phyloP scores from a whole-genome alignment of 2,797 vertebrate species.

The Poeciliopsis gracilis region DNA sequence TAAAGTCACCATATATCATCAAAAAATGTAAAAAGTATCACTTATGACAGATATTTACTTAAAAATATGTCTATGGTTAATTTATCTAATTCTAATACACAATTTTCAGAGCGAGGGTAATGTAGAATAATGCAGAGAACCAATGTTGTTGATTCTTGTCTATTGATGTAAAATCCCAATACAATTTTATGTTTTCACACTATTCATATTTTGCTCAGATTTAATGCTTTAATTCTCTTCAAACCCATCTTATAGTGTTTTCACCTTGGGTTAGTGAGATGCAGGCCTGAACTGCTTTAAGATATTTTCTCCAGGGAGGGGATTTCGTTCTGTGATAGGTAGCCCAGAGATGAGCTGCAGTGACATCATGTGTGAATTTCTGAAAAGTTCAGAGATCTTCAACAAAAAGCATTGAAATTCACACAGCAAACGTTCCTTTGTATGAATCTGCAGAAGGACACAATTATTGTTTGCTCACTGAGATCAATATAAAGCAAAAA shows the following conservation, averaged over 20 bases:
- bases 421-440: neutral
- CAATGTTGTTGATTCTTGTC: neutral
- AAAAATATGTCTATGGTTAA: neutral
- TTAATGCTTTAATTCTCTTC: neutral
- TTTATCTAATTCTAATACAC: neutral
- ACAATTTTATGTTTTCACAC: neutral
- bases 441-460: neutral
- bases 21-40: neutral
- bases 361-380: neutral
- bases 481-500: neutral
- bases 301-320: neutral
- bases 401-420: neutral
- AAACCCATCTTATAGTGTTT: neutral
- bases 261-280: neutral
- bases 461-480: neutral
- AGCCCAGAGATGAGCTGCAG: neutral
- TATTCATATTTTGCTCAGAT: neutral
- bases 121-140: neutral
- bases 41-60: neutral
- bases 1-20: neutral
- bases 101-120: neutral
- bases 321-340: neutral
- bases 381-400: constrained; percentile 7
- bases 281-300: neutral
- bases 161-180: neutral